These are phyloP conservation scores for Poecilia wingei DNA, from an alignment of 2,797 vertebrate genomes.

Conservation along the genomic window DNA sequence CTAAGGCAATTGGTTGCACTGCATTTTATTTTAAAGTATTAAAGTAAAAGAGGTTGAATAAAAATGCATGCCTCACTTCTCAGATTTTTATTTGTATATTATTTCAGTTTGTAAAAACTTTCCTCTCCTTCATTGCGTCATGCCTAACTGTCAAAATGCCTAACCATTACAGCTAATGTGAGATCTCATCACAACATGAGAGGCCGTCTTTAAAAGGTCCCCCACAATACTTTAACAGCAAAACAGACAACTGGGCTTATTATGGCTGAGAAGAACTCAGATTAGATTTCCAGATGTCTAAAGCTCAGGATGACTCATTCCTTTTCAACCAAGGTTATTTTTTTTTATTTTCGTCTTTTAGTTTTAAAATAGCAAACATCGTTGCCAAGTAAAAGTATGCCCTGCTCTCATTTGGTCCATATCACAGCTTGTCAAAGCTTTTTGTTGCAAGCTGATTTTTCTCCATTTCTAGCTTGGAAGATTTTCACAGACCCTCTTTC, in stretches of 20 bases:
- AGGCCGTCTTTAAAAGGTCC: background rate
- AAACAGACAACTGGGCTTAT: background rate
- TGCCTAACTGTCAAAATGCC: background rate
- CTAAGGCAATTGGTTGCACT: background rate
- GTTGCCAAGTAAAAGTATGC: background rate
- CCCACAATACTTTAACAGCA: background rate
- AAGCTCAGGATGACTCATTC: background rate
- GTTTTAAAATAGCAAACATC: background rate
- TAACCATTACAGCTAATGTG: background rate
- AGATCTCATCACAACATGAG: background rate
- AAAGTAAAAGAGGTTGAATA: background rate
- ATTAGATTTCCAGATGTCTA: background rate
- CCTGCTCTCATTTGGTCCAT: background rate
- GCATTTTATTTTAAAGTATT: background rate
- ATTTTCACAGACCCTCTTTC: constrained; percentile 6
- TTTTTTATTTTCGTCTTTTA: background rate
- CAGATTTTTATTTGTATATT: background rate
- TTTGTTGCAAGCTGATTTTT: constrained; percentile 3
- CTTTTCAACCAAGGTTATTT: background rate
- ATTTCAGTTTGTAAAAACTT: background rate
- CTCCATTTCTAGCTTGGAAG: constrained; percentile 9
- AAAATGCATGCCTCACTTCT: background rate
- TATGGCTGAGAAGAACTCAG: background rate
- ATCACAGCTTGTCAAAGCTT: background rate
- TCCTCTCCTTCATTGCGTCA: background rate